These are phyloP conservation scores for Myopa testacea DNA, from an alignment of 2,888 invertebrate genomes.

Conservation along the genomic window DNA sequence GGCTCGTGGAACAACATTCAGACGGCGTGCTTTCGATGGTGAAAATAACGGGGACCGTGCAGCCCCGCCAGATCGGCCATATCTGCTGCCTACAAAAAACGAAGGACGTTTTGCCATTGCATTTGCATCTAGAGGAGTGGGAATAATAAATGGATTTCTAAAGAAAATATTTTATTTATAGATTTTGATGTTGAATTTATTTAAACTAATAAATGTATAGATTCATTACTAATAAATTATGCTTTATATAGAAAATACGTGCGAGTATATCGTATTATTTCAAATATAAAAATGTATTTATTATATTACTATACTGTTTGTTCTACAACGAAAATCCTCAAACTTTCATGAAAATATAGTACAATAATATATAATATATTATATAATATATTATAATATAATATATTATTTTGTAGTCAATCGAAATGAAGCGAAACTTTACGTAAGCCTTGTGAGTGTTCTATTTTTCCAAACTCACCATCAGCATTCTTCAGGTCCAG, in stretches of 20 bases:
- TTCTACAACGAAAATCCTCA: neutral
- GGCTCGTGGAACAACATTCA: conserved; percentile 66
- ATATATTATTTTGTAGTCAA: too few species aligned
- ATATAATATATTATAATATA: too few species aligned
- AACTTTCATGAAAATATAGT: neutral
- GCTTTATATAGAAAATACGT: too few species aligned
- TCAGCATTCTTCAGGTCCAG: conserved; percentile 51
- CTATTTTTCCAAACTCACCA: conserved; percentile 40
- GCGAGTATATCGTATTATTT: too few species aligned
- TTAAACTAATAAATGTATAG: too few species aligned
- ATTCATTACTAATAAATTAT: too few species aligned
- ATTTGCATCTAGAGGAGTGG: conserved; percentile 46
- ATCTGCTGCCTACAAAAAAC: conserved; percentile 69
- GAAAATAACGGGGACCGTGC: conserved; percentile 50
- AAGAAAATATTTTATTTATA: neutral
- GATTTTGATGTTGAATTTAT: neutral
- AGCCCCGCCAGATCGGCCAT: conserved; percentile 63
- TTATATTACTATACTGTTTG: neutral
- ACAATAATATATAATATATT: too few species aligned
- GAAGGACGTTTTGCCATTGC: conserved; percentile 61
- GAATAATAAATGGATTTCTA: conserved; percentile 9
- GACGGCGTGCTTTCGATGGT: conserved; percentile 59
- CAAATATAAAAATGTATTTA: neutral
- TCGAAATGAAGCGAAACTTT: too few species aligned
- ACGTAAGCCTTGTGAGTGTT: too few species aligned